Base-by-base conservation (phyloP, 2,888 invertebrate genomes). In the Geotrupes spiniger region DNA sequence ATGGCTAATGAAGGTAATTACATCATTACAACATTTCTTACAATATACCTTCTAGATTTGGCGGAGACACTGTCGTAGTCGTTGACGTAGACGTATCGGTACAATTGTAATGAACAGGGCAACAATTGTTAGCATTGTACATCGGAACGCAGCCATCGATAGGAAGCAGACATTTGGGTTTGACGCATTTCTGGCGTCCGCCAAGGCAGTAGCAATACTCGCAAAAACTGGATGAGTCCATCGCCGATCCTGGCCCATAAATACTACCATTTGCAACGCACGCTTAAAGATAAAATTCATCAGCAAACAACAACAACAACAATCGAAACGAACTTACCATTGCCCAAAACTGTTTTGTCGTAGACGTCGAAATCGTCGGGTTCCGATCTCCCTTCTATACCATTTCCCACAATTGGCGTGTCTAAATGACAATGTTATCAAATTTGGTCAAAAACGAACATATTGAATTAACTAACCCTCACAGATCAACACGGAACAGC, bases 61-160 rank as follows among this genome's bases (percentile, higher is more conserved):
- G 28, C 11, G 51, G 54, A 42, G 58, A 60, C 28, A 62, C 63
- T 12, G 61, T 62, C 12, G 62, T 64, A n/a, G 63, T 61, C 38
- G 57, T 64, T 25, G 49, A 51, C n/a, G 41, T 41, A 2, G 54
- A 31, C 9, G 47, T 40, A 63, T 69, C 63, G 4, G 70, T 75
- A 68, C 86, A 92, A 69, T 88, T 84, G 73, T 92, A 92, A 51
- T 86, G 80, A 47, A 86, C 80, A 0, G 92, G 92, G 65, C 92
- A 92, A 72, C 92, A 92, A 58, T 78, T 82, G 49, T 83, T 80
- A 6, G 80, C 72, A 5, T 79, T 70, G 53, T 68, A 71, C 10
- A 78, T 74, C 0, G 88, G 82, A 28, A 70, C 74, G 69, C 89
- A 89, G 43, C 87, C 88, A 12, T 82, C 79, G 27, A 89, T 78